Base-by-base conservation (phyloP, 2,797 vertebrate species). In the Hylomyscus alleni region DNA sequence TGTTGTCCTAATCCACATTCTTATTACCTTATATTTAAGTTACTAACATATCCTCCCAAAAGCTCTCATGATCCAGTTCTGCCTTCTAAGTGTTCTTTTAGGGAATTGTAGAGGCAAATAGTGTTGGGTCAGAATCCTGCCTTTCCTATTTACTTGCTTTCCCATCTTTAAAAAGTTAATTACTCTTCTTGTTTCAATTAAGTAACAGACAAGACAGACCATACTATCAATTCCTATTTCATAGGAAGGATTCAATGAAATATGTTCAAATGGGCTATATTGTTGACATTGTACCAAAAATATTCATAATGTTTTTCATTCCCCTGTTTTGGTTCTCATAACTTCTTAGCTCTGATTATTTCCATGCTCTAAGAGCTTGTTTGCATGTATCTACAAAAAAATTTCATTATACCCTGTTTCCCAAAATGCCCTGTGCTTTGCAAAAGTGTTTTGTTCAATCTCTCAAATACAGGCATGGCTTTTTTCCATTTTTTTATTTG, bases 1-100 rank as follows among this genome's bases (percentile, higher is more conserved):
- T 29, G 31, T 75, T 89, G 40, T 6, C 60, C 31, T 82, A 77
- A 92, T 82, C 10, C 20, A 75, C 58, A 75, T 24, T 83, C 15
- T 93, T 89, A 34, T 91, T 93, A 89, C 11, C 11, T 96, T 91
- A 94, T 86, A 77, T 14, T 72, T 92, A 80, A 76, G 83, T 93
- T 90, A 96, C 1, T 91, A 29, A 17, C 47, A 20, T 89, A 73
- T 78, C 15, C 47, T 78, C 8, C 44, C 47, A 24, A 69, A 94
- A 44, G 14, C 5, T 56, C 1, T 75, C 17, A 26, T 50, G 4
- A 24, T 81, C 22, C 4, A 82, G 1, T 87, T 94, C 82, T 73
- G 34, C 7, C 6, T 14, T 22, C 9, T 75, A 37, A 75, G 12
- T 72, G 73, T 76, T 69, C 6, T 90, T 94, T 95, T 65, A 93